phyloP scores from a whole-genome alignment of 2,888 invertebrate genomes.

The Ennomos fuscantarius region DNA sequence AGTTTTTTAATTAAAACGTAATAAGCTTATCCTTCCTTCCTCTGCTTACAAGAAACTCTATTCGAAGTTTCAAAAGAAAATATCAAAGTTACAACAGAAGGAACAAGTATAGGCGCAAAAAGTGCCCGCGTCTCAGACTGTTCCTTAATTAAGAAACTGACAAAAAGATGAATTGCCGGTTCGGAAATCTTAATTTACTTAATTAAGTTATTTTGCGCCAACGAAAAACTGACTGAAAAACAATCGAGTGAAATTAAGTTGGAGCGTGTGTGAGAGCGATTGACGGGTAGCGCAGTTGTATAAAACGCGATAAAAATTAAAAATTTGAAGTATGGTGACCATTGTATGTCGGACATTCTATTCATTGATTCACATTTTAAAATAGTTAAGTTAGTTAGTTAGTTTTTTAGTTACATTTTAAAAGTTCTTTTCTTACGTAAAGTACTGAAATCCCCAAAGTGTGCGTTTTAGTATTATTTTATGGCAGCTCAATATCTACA shows the following conservation, averaged over 20 bases:
- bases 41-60: constrained; percentile 9
- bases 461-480: too few relatives aligned
- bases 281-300: background rate
- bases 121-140: constrained; percentile 34
- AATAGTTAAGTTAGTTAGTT: too few relatives aligned
- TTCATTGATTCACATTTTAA: too few relatives aligned
- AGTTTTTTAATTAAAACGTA: too few relatives aligned
- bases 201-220: constrained; percentile 63
- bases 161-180: constrained; percentile 61
- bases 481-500: too few relatives aligned
- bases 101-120: constrained; percentile 26
- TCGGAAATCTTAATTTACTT: constrained; percentile 68
- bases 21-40: background rate
- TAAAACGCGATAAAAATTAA: too few relatives aligned
- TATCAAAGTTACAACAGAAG: constrained; percentile 20
- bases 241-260: constrained; percentile 43
- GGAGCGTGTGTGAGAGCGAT: constrained; percentile 29
- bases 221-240: constrained; percentile 54
- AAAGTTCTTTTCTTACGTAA: too few relatives aligned
- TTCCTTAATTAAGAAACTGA: constrained; percentile 62
- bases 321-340: too few relatives aligned
- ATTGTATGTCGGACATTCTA: too few relatives aligned
- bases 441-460: too few relatives aligned
- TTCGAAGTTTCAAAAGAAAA: constrained; percentile 24
- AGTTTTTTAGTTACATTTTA: too few relatives aligned